Evolutionary conservation across 2,113 vertebrate genomes (phyloP).

Genomic region (Corythaixoides concolor): DNA sequence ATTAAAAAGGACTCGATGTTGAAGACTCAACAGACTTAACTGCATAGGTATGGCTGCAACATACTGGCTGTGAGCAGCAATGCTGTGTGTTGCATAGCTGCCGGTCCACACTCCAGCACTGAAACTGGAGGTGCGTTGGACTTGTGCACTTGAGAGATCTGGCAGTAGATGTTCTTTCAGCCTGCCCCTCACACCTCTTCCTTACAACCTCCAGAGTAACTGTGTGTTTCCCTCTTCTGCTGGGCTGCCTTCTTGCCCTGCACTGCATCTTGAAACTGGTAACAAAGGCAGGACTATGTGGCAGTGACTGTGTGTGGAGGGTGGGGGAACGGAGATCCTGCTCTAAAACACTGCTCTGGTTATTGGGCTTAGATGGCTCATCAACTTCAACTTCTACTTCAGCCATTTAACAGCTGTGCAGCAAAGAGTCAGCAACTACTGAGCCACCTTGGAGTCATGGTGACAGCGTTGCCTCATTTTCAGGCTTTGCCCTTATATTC

Average conservation of each 20-base stretch:
- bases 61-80: accelerated
- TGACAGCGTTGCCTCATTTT: background rate
- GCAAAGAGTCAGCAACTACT: background rate
- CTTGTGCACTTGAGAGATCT: background rate
- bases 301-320: background rate
- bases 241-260: background rate
- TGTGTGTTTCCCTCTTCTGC: background rate
- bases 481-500: background rate
- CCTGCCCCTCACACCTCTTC: background rate
- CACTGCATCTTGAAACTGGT: background rate
- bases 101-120: background rate
- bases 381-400: background rate
- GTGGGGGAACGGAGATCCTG: background rate
- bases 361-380: background rate
- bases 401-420: background rate
- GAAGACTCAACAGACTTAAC: background rate
- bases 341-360: background rate
- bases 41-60: background rate
- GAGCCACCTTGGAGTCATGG: background rate
- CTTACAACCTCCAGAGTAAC: background rate
- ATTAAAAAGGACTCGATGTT: background rate
- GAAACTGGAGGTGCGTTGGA: accelerated
- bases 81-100: background rate
- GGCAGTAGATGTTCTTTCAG: background rate
- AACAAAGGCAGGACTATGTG: background rate